Evolutionary conservation across 2,888 invertebrate species (phyloP).

Genomic region (Zelleria hepariella): DNA sequence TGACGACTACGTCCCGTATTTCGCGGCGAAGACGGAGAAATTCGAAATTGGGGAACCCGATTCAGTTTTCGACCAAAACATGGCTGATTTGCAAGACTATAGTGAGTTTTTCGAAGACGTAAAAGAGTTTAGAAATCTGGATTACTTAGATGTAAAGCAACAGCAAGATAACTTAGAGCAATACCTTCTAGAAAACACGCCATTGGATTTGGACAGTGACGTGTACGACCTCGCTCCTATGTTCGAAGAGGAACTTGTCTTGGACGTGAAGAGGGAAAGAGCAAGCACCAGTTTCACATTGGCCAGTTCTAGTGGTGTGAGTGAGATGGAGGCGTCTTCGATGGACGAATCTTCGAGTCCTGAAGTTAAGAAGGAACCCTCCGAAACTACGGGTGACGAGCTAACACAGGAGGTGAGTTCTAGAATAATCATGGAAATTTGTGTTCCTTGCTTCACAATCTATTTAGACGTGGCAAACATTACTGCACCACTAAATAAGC

Average conservation of each 20-base stretch:
- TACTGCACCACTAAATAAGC: too few species aligned
- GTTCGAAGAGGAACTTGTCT: conserved; percentile 52
- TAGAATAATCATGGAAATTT: too few species aligned
- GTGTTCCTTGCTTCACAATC: too few species aligned
- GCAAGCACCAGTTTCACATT: conserved; percentile 66
- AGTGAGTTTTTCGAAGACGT: conserved; percentile 50
- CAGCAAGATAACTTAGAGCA: conserved; percentile 54
- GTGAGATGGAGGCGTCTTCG: conserved; percentile 55
- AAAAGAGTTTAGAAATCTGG: conserved; percentile 50
- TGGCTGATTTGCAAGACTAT: conserved; percentile 72
- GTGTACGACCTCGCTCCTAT: conserved; percentile 52
- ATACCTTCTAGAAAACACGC: conserved; percentile 58
- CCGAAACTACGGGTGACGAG: conserved; percentile 63
- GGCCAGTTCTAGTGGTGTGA: conserved; percentile 63
- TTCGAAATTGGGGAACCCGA: conserved; percentile 44
- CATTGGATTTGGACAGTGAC: conserved; percentile 39
- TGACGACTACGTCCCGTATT: conserved; percentile 57
- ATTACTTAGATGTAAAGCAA: conserved; percentile 50
- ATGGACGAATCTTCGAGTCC: conserved; percentile 27
- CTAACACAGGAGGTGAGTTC: conserved; percentile 65
- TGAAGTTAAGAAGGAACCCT: conserved; percentile 58
- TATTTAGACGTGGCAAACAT: too few species aligned
- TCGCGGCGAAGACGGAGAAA: conserved; percentile 44
- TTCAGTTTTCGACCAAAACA: conserved; percentile 70
- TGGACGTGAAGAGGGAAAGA: conserved; percentile 59